phyloP scores from a whole-genome alignment of 1,140 invertebrate genomes.

The Drosophila rhopaloa region DNA sequence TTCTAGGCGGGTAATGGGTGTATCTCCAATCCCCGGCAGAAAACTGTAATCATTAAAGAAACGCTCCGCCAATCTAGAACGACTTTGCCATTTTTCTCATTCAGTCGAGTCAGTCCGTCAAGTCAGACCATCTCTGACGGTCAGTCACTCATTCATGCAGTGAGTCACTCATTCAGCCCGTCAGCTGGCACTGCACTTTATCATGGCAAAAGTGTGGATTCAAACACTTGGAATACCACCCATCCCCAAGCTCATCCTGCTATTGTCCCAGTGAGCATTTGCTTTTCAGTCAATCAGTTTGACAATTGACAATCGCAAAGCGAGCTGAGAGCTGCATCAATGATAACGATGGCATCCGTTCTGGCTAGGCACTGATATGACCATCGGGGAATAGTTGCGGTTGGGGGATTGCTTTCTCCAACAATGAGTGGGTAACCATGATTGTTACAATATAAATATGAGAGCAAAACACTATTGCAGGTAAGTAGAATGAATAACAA shows the following conservation, averaged over 20 bases:
- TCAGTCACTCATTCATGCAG: slow-evolving; percentile 31
- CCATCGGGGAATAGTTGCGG: neutral
- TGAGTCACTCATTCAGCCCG: slow-evolving; percentile 28
- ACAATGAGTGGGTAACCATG: slow-evolving; percentile 8
- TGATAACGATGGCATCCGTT: slow-evolving; percentile 60
- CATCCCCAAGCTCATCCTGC: slow-evolving; percentile 4
- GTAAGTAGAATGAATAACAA: neutral
- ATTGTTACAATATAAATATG: neutral
- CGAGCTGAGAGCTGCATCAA: slow-evolving; percentile 28
- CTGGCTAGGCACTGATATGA: slow-evolving; percentile 18
- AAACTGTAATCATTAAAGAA: slow-evolving; percentile 39
- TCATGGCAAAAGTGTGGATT: slow-evolving; percentile 33
- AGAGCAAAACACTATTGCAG: neutral
- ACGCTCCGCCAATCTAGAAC: slow-evolving; percentile 46
- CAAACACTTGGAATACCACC: slow-evolving; percentile 16
- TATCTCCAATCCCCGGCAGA: slow-evolving; percentile 11
- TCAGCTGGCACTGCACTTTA: slow-evolving; percentile 43
- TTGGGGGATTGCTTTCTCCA: neutral
- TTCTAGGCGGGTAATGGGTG: slow-evolving; percentile 6
- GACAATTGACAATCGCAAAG: slow-evolving; percentile 68
- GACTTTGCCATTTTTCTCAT: slow-evolving; percentile 65
- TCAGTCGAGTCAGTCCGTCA: slow-evolving; percentile 26
- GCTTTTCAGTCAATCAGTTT: slow-evolving; percentile 72
- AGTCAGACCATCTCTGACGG: slow-evolving; percentile 23
- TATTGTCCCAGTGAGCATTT: slow-evolving; percentile 37